Evolutionary conservation across 2,113 vertebrate genomes (phyloP).

Genomic region (Brienomyrus longianalis): DNA sequence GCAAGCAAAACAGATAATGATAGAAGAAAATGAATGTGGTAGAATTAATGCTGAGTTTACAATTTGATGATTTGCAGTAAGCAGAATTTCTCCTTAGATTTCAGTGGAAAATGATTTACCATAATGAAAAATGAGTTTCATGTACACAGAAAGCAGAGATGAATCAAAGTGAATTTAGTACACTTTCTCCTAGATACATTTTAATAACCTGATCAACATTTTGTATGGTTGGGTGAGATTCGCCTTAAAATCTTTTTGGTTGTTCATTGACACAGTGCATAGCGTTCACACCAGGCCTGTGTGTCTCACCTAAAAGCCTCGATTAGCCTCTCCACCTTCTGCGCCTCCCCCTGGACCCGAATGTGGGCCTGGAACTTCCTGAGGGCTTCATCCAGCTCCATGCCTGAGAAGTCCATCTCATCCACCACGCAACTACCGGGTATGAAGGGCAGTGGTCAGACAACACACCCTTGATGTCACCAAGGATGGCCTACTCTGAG

Average conservation of each 20-base stretch:
- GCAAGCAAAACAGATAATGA: background rate
- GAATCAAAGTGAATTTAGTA: background rate
- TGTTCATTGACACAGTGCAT: background rate
- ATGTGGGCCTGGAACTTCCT: constrained; percentile 97
- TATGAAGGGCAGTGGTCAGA: background rate
- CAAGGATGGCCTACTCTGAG: background rate
- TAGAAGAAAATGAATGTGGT: background rate
- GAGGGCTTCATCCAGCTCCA: constrained; percentile 96
- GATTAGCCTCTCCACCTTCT: constrained; percentile 94
- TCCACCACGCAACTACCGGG: constrained; percentile 86
- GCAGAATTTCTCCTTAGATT: background rate
- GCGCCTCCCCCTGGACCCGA: constrained; percentile 91
- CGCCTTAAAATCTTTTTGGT: background rate
- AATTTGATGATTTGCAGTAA: background rate
- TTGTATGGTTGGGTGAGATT: background rate
- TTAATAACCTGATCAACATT: background rate
- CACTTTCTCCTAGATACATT: background rate
- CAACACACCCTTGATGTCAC: background rate
- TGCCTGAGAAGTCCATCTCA: constrained; percentile 93
- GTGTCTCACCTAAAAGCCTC: constrained; percentile 84
- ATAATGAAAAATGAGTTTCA: background rate
- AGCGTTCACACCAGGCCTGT: background rate
- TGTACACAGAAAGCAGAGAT: background rate
- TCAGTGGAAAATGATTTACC: background rate
- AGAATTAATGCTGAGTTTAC: background rate